These are phyloP conservation scores for Hydrotaea cyrtoneurina DNA, from an alignment of 2,888 invertebrate genomes.

Conservation along the genomic window DNA sequence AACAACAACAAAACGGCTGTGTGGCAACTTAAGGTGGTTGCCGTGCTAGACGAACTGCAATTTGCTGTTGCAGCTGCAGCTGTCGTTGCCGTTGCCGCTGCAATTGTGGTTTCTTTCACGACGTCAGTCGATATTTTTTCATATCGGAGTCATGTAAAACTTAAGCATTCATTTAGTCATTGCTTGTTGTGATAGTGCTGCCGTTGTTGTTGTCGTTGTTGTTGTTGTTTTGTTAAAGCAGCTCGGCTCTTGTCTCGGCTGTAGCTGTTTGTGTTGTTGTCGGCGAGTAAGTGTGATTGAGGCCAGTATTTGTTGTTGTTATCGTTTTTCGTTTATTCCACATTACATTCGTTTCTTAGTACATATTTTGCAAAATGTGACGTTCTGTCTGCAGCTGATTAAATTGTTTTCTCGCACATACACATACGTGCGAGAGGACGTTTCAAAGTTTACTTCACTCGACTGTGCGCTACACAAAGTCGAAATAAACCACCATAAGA, in stretches of 20 bases:
- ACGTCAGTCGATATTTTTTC: slow-evolving; percentile 19
- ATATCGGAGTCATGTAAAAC: slow-evolving; percentile 18
- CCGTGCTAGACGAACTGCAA: no score
- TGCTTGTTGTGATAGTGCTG: neutral
- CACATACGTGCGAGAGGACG: neutral
- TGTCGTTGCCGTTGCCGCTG: neutral
- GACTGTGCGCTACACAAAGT: no score
- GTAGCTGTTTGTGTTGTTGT: neutral
- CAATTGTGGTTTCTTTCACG: neutral
- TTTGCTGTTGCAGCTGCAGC: slow-evolving; percentile 5
- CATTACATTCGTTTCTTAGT: slow-evolving; percentile 45
- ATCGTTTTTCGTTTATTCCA: slow-evolving; percentile 42
- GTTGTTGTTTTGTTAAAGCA: neutral
- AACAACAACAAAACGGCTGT: neutral
- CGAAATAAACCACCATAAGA: no score
- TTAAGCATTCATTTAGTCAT: slow-evolving; percentile 38
- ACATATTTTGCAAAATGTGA: slow-evolving; percentile 56
- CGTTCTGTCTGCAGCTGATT: slow-evolving; percentile 69
- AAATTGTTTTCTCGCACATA: slow-evolving; percentile 45
- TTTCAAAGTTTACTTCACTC: neutral
- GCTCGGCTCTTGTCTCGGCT: neutral
- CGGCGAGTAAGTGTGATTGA: slow-evolving; percentile 23
- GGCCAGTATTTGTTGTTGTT: slow-evolving; percentile 29
- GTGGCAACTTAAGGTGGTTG: slow-evolving; percentile 38
- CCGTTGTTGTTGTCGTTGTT: neutral